These are phyloP conservation scores for Ciconia stormi DNA, from an alignment of 2,113 vertebrate species.

Conservation along the genomic window DNA sequence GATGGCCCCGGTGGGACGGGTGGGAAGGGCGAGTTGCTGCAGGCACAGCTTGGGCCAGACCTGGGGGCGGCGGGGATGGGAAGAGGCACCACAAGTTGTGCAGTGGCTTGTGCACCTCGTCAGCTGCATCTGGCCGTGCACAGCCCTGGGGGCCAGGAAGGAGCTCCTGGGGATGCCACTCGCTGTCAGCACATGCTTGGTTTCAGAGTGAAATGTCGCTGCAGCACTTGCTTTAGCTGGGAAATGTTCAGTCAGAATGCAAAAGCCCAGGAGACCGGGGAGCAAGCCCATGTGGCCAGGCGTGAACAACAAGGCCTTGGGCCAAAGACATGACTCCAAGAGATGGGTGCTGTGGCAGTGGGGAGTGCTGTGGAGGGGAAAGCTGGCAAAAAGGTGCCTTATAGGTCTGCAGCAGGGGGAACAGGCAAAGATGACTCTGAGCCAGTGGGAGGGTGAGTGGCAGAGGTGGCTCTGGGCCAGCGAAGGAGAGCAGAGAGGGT, in stretches of 20 bases:
- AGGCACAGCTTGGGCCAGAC: neutral
- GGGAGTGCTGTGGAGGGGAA: too few species aligned
- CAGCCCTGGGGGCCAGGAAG: neutral
- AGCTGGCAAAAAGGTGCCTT: neutral
- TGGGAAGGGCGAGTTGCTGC: neutral
- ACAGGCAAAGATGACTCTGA: neutral
- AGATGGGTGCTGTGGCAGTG: neutral
- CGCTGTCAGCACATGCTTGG: neutral
- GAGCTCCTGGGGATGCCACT: neutral
- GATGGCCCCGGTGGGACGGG: rapidly evolving
- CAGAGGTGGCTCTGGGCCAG: neutral
- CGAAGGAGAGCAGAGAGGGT: neutral
- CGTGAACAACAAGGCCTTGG: neutral
- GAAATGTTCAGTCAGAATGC: neutral
- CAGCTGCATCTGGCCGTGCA: neutral
- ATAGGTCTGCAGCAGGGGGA: neutral
- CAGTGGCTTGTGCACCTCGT: neutral
- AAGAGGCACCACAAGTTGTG: neutral
- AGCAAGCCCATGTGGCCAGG: neutral
- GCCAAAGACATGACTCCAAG: neutral
- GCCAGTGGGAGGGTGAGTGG: neutral
- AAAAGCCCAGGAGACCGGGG: neutral
- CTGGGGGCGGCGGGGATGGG: neutral
- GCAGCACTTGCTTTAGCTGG: neutral
- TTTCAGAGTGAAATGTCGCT: neutral